Conservation (phyloP, 2,888 invertebrate species). For the Cataglyphis rosenhaueri region DNA sequence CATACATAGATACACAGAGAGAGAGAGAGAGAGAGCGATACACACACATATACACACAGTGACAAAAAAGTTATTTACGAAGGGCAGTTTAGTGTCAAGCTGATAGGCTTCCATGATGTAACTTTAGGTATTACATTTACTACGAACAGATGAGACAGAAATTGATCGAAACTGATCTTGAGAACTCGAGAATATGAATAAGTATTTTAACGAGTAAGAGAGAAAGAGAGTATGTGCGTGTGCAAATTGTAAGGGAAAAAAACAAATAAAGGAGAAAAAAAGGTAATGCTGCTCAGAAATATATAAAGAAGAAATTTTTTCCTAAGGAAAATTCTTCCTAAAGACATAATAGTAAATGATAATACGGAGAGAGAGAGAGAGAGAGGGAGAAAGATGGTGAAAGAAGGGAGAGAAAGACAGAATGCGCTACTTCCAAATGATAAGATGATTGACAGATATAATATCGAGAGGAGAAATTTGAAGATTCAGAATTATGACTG, state of each 20-base stretch:
- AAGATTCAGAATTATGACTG: constrained; percentile 70
- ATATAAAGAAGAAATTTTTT: constrained; percentile 82
- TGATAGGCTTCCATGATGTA: constrained; percentile 85
- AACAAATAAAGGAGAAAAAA: constrained; percentile 58
- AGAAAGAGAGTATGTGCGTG: constrained; percentile 3
- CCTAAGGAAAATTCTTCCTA: constrained; percentile 81
- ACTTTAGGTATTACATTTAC: constrained; percentile 84
- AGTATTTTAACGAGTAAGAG: constrained; percentile 82
- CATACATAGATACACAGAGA: constrained; percentile 22
- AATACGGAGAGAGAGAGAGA: constrained; percentile 72
- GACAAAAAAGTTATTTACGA: constrained; percentile 72
- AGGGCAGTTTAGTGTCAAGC: constrained; percentile 81
- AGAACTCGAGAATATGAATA: constrained; percentile 82
- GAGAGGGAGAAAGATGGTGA: constrained; percentile 70
- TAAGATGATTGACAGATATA: constrained; percentile 18
- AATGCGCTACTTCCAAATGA: constrained; percentile 16
- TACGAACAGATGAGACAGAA: constrained; percentile 78
- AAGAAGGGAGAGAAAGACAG: constrained; percentile 61
- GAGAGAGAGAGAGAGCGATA: not conserved
- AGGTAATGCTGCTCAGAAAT: constrained; percentile 77
- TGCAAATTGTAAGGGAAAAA: constrained; percentile 75
- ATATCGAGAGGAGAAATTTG: constrained; percentile 30
- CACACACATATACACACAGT: constrained; percentile 31
- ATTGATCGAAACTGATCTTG: constrained; percentile 73
- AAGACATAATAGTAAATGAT: constrained; percentile 70